phyloP scores from a whole-genome alignment of 1,140 invertebrate genomes.

The Oreohelix idahoensis region DNA sequence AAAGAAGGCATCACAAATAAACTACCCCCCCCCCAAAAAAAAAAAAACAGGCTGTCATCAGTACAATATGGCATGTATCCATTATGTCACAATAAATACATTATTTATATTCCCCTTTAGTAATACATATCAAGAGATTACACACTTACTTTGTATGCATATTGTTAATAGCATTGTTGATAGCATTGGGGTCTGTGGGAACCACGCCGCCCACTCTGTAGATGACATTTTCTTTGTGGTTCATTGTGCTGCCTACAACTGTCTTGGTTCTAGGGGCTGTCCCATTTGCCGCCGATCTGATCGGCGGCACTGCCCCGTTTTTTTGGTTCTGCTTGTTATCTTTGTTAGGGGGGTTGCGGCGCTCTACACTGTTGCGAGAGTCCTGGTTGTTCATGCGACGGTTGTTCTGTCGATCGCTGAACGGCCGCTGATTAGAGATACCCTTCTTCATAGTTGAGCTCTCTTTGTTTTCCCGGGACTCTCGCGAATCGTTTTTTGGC shows the following conservation, averaged over 20 bases:
- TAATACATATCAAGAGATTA: too few relatives aligned
- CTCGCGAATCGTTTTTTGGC: conserved; percentile 66
- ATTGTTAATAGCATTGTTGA: conserved; percentile 76
- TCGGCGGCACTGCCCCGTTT: conserved; percentile 64
- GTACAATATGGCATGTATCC: too few relatives aligned
- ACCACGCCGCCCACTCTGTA: conserved; percentile 78
- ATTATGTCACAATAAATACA: too few relatives aligned
- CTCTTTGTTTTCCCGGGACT: conserved; percentile 60
- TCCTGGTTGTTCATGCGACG: conserved; percentile 46
- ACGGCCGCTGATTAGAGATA: conserved; percentile 71
- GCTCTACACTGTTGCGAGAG: conserved; percentile 48
- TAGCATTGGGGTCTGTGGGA: conserved; percentile 76
- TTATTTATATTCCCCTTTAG: too few relatives aligned
- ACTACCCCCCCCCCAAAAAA: too few relatives aligned
- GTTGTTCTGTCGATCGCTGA: conserved; percentile 68
- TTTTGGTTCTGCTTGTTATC: conserved; percentile 63
- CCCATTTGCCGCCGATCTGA: conserved; percentile 53
- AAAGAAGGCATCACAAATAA: too few relatives aligned
- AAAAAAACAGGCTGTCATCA: too few relatives aligned
- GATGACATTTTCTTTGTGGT: conserved; percentile 71
- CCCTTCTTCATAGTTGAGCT: conserved; percentile 66
- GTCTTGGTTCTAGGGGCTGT: conserved; percentile 61
- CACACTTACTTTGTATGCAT: conserved; percentile 58
- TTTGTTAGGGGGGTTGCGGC: conserved; percentile 60
- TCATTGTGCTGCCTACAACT: conserved; percentile 40